These are phyloP conservation scores for Baccha elongata DNA, from an alignment of 2,888 invertebrate genomes.

Conservation along the genomic window DNA sequence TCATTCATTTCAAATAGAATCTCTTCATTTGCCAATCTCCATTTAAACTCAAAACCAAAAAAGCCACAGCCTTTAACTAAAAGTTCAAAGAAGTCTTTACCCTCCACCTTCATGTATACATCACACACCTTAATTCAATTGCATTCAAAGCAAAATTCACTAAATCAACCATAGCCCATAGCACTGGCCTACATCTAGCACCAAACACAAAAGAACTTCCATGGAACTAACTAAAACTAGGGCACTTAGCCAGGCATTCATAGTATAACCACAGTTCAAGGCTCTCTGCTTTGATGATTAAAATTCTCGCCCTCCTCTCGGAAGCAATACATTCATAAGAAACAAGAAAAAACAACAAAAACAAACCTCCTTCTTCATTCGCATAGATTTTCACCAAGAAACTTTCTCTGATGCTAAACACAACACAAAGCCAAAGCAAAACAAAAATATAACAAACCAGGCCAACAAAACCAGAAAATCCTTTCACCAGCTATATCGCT, in stretches of 20 bases:
- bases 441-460: conserved; percentile 18
- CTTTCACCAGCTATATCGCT: conserved; percentile 54
- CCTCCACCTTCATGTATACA: background rate
- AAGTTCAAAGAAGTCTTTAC: background rate
- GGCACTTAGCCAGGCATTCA: conserved; percentile 27
- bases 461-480: conserved; percentile 28
- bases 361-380: conserved; percentile 10
- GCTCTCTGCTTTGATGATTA: conserved; percentile 31
- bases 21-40: background rate
- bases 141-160: conserved; percentile 30
- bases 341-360: background rate
- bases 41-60: background rate
- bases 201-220: conserved; percentile 27
- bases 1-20: background rate
- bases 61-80: conserved; percentile 1
- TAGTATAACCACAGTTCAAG: conserved; percentile 7
- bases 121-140: conserved; percentile 19
- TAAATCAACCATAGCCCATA: conserved; percentile 39
- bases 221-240: conserved; percentile 31
- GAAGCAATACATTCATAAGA: background rate
- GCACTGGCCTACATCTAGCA: background rate
- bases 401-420: conserved; percentile 33
- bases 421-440: conserved; percentile 10
- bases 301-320: conserved; percentile 20
- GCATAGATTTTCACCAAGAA: conserved; percentile 34